phyloP scores from a whole-genome alignment of 2,888 invertebrate species.

The Ischnura elegans region DNA sequence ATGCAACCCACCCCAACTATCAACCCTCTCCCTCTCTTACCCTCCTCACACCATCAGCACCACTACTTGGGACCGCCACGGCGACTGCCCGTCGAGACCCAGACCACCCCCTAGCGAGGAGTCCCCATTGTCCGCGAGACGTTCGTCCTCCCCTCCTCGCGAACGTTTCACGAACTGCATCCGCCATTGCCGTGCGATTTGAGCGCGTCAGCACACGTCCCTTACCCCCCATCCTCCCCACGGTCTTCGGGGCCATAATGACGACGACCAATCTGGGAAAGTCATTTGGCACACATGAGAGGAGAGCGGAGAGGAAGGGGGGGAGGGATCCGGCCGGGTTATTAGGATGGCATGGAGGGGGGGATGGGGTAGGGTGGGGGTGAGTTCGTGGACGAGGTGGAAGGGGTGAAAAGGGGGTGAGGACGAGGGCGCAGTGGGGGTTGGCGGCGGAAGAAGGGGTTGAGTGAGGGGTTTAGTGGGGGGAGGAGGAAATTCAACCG shows the following conservation, averaged over 20 bases:
- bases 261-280: constrained; percentile 59
- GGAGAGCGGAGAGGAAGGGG: too few relatives aligned
- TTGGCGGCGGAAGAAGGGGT: not conserved
- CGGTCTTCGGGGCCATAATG: constrained; percentile 34
- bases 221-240: not conserved
- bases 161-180: not conserved
- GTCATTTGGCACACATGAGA: constrained; percentile 67
- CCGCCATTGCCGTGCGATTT: constrained; percentile 37
- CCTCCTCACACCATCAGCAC: constrained; percentile 68
- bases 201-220: constrained; percentile 46
- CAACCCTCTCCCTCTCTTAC: constrained; percentile 62
- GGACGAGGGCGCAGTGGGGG: not conserved
- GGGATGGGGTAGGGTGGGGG: constrained; percentile 80
- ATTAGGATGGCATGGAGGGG: constrained; percentile 76
- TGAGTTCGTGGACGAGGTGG: constrained; percentile 70
- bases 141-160: constrained; percentile 69
- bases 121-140: constrained; percentile 67
- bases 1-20: not conserved
- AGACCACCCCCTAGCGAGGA: constrained; percentile 50
- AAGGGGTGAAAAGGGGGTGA: too few relatives aligned
- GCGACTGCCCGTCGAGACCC: constrained; percentile 5
- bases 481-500: not conserved
- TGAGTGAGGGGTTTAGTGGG: not conserved
- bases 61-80: constrained; percentile 63
- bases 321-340: constrained; percentile 52